Evolutionary conservation across 2,888 invertebrate genomes (phyloP), one percentile per base, ranked within the genome.

Genomic region (Drosophila cognata): DNA sequence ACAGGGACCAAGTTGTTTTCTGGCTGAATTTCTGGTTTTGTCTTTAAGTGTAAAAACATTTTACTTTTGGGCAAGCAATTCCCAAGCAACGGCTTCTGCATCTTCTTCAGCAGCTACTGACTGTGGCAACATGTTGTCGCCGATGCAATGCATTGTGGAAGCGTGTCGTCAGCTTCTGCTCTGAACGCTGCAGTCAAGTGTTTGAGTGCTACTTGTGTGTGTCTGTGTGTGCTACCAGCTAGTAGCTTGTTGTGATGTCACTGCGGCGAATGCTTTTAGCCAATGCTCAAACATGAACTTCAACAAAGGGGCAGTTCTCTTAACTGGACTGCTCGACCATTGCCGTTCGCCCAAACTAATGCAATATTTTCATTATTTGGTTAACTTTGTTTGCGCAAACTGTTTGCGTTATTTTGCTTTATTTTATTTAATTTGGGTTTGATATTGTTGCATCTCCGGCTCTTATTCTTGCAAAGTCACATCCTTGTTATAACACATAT

Each of bases 41-140:
- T 91, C 90, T 90, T 88, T 81, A 90, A 88, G 88, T 91, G 90
- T 88, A 88, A 90, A 91, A 88, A 86, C 89, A 91, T 88, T 88
- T 88, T 79, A 90, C 89, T 91, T 83, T 85, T 72, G 89, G 89
- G 77, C 76, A 75, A 75, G 74, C 83, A 78, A 88, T 76, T 41
- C 79, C 83, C 75, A 62, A 70, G 74, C 64, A 68, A 56, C n/a
- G 59, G 65, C 48, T 58, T 48, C 57, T 41, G 29, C 38, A 67
- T 50, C 57, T 35, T 57, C 52, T 57, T 28, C 38, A 50, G 48
- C 28, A 41, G 48, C 62, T 43, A 43, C 35, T 71, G 71, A 36
- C 59, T 57, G 38, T 69, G 70, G 88, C 89, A 86, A 56, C 89
- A 90, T 88, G 88, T 91, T 88, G 91, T 79, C 87, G 88, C 86